Conservation (phyloP, 1,140 invertebrate genomes). For the Cydia strobilella region DNA sequence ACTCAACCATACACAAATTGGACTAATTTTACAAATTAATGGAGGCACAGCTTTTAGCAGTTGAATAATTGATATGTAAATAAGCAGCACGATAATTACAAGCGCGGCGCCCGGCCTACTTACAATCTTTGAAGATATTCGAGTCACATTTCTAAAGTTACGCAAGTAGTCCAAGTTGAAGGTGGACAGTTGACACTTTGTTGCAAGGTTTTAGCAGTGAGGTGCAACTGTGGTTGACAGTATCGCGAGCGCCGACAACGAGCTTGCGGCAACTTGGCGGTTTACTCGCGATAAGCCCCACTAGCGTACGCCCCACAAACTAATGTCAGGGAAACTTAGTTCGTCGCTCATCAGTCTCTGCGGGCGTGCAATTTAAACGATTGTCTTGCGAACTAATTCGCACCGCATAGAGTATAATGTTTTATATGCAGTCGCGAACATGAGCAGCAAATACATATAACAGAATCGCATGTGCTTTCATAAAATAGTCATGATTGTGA, state of each 20-base stretch:
- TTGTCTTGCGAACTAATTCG: slow-evolving; percentile 30
- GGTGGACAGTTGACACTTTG: slow-evolving; percentile 59
- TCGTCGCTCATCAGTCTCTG: slow-evolving; percentile 35
- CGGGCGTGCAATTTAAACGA: slow-evolving; percentile 28
- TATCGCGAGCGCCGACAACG: slow-evolving; percentile 46
- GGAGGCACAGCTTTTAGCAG: slow-evolving; percentile 13
- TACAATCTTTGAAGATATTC: slow-evolving; percentile 53
- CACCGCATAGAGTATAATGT: slow-evolving; percentile 4
- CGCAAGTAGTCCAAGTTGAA: slow-evolving; percentile 45
- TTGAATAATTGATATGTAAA: slow-evolving; percentile 38
- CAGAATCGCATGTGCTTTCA: not conserved
- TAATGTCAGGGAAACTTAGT: slow-evolving; percentile 42
- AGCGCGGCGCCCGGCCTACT: slow-evolving; percentile 36
- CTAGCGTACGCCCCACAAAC: slow-evolving; percentile 55
- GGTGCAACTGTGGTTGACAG: slow-evolving; percentile 63
- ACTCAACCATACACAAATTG: not conserved
- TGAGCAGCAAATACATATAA: slow-evolving; percentile 14
- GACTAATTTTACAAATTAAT: not conserved
- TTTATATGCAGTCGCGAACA: slow-evolving; percentile 13
- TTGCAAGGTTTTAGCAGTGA: slow-evolving; percentile 47
- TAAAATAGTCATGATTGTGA: slow-evolving; percentile 18
- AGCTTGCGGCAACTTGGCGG: slow-evolving; percentile 53
- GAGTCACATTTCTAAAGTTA: slow-evolving; percentile 47
- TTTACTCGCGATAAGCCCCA: slow-evolving; percentile 61
- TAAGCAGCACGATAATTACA: slow-evolving; percentile 28